Conservation (phyloP, 2,113 vertebrate genomes). For the Pionites leucogaster region DNA sequence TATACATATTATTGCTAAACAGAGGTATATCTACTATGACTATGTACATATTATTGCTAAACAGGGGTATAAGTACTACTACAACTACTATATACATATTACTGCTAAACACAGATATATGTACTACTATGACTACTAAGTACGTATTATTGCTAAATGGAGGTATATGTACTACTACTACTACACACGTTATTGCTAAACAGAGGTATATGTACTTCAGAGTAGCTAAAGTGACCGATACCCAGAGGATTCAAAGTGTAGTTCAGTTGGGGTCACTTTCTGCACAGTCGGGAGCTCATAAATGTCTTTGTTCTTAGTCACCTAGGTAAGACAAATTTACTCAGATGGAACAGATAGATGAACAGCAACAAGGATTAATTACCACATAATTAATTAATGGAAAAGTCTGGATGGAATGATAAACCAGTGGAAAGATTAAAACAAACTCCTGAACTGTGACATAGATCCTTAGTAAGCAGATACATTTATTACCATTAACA, state of each 20-base stretch:
- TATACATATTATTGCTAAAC: neutral
- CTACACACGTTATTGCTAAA: neutral
- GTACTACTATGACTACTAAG: neutral
- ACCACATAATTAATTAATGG: conserved; percentile 49
- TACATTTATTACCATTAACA: neutral
- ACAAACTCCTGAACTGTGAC: neutral
- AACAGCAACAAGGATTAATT: conserved; percentile 20
- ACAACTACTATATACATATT: neutral
- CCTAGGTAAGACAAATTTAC: neutral
- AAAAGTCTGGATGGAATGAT: conserved; percentile 45
- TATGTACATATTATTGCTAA: neutral
- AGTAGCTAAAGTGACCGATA: neutral
- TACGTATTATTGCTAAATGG: neutral
- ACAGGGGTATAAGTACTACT: neutral
- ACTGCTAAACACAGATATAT: accelerated
- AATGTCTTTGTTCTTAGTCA: neutral
- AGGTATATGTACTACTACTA: neutral
- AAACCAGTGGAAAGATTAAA: conserved; percentile 34
- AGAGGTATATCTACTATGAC: neutral
- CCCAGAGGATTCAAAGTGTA: neutral
- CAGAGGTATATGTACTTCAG: accelerated
- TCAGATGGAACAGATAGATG: neutral
- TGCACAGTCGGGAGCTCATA: neutral
- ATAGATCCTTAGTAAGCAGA: neutral
- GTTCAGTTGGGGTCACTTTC: neutral